Base-by-base conservation (phyloP, 2,113 vertebrate genomes). In the Boulengeromyrus knoepffleri region DNA sequence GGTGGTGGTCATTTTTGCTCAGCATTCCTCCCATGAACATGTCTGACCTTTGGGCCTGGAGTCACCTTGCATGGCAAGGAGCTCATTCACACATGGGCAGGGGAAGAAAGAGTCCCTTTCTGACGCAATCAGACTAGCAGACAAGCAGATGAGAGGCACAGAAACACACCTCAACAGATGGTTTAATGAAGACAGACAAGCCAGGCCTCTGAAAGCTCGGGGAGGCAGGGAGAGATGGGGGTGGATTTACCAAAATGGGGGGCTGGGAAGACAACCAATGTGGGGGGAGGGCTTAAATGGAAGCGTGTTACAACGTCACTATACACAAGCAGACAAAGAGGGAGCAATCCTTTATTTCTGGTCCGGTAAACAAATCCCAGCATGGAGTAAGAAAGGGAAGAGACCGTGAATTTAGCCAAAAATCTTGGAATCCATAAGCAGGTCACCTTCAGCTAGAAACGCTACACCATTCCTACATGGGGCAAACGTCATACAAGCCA, bases 141-240 rank as follows among this genome's bases (percentile, higher is more conserved):
- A 50, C 19, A 24, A 31, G 42, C 47, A n/a, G 62, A n/a, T 24
- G 58, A 36, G 3, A 39, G 52, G 8, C 53, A 39, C 42, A 31
- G 87, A 46, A 66, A 88, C 13, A 70, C 19, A 39, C 87, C 39
- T 36, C 56, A 62, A 42, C 87, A 70, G 88, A 88, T 70, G 88
- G 58, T 42, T 47, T 47, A 21, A 66, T 46, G 62, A 27, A 45
- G 88, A 62, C 2, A 46, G 58, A 70, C 42, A 77, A n/a, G 70
- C 17, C 42, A 53, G 49, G 58, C 56, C 58, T 52, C 83, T 70
- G 56, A 84, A 87, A 42, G 53, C 46, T 36, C 12, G 6, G 56
- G n/a, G 39, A 62, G 5, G 27, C 24, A 46, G 52, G 3, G 27
- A 77, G 15, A 56, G 31, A 42, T 53, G 12, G 21, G 53, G 13